These are phyloP conservation scores for Phymastichus coffea DNA, from an alignment of 1,140 invertebrate species.

Conservation along the genomic window DNA sequence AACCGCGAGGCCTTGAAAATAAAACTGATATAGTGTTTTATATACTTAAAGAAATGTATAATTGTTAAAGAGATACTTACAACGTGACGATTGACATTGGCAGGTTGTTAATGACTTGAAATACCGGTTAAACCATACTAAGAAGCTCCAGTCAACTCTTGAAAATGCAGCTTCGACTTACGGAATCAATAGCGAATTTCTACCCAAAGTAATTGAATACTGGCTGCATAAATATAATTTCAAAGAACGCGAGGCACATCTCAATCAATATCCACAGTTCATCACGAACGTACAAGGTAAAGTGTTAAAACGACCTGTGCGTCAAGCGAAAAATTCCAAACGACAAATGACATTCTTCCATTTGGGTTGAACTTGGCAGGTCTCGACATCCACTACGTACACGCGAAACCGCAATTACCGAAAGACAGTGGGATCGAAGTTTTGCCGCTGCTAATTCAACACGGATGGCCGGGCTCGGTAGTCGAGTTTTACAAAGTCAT, in stretches of 20 bases:
- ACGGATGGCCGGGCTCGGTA: slow-evolving; percentile 92
- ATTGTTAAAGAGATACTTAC: too few species aligned
- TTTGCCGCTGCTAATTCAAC: slow-evolving; percentile 72
- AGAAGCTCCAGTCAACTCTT: slow-evolving; percentile 57
- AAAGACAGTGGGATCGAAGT: slow-evolving; percentile 57
- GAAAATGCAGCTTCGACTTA: slow-evolving; percentile 65
- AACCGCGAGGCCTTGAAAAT: not conserved
- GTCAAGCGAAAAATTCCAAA: not conserved
- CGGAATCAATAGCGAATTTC: slow-evolving; percentile 65
- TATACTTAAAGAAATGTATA: too few species aligned
- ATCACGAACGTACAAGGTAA: slow-evolving; percentile 65
- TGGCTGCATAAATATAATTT: slow-evolving; percentile 77
- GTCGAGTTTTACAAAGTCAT: slow-evolving; percentile 84
- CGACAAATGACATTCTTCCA: not conserved
- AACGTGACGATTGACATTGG: too few species aligned
- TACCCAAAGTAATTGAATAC: slow-evolving; percentile 65
- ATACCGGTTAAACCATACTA: slow-evolving; percentile 42
- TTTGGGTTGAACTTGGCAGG: slow-evolving; percentile 46
- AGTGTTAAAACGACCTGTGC: too few species aligned
- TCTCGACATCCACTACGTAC: slow-evolving; percentile 69
- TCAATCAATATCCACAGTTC: slow-evolving; percentile 76
- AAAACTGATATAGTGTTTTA: not conserved
- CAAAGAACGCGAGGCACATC: slow-evolving; percentile 61
- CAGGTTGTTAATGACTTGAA: slow-evolving; percentile 43
- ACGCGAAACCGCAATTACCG: slow-evolving; percentile 60